Evolutionary conservation across 1,140 invertebrate species (phyloP).

Genomic region (Lepidurus couesii): DNA sequence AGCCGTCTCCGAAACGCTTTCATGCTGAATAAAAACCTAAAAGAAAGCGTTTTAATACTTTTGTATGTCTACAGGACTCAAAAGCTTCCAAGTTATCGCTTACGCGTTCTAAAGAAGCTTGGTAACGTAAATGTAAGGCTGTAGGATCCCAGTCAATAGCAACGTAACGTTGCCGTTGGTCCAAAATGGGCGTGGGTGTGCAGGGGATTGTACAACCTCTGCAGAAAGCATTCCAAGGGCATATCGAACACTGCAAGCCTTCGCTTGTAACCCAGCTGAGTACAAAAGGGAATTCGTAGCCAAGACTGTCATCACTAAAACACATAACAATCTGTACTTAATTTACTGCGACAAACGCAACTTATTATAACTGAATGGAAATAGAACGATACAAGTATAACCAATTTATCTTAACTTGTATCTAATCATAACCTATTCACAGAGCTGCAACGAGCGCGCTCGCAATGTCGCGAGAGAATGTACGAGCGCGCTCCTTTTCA

Average conservation of each 20-base stretch:
- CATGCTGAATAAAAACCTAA: slow-evolving; percentile 64
- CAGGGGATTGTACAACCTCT: slow-evolving; percentile 73
- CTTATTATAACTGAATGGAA: not conserved
- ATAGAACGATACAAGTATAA: no score
- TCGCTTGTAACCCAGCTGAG: slow-evolving; percentile 64
- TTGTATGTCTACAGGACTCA: slow-evolving; percentile 15
- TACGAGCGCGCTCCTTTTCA: no score
- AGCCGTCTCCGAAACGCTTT: slow-evolving; percentile 60
- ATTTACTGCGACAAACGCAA: not conserved
- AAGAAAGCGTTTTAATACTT: slow-evolving; percentile 32
- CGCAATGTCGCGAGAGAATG: no score
- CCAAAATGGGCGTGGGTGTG: slow-evolving; percentile 47
- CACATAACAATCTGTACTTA: slow-evolving; percentile 34
- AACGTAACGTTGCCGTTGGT: slow-evolving; percentile 49
- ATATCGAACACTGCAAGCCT: slow-evolving; percentile 68
- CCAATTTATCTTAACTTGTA: no score
- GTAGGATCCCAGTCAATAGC: slow-evolving; percentile 87
- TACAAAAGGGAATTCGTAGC: slow-evolving; percentile 82
- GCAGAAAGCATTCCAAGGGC: slow-evolving; percentile 80
- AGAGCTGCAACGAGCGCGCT: no score
- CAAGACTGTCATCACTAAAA: slow-evolving; percentile 77
- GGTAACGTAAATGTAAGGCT: slow-evolving; percentile 78
- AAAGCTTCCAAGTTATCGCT: slow-evolving; percentile 32
- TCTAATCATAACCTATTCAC: no score
- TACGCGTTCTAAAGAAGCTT: slow-evolving; percentile 70